These are phyloP conservation scores for Seira ritae DNA, from an alignment of 2,888 invertebrate genomes.

Conservation along the genomic window DNA sequence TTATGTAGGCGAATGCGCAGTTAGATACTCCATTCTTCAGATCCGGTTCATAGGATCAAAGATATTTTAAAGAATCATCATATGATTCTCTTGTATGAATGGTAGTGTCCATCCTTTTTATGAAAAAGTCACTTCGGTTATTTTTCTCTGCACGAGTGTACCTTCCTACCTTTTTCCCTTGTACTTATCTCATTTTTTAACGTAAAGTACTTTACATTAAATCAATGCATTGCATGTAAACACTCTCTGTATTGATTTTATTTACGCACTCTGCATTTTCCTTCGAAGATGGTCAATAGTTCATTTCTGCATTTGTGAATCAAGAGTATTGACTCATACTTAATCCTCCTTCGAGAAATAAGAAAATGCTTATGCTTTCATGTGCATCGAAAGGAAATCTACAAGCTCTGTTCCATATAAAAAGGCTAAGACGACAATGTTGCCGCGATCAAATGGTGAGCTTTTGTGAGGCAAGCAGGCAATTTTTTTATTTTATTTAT, in stretches of 20 bases:
- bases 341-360: conserved; percentile 19
- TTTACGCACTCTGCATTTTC: conserved; percentile 8
- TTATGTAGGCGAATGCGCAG: neutral
- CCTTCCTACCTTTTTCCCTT: too few species aligned
- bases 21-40: conserved; percentile 28
- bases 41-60: conserved; percentile 41
- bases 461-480: neutral
- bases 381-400: neutral
- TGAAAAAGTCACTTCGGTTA: neutral
- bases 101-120: neutral
- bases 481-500: conserved; percentile 3
- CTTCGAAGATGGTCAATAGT: conserved; percentile 38
- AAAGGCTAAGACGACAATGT: neutral
- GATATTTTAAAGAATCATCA: neutral
- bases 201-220: neutral
- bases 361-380: neutral
- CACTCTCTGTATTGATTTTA: neutral
- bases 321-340: conserved; percentile 1
- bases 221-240: too few species aligned
- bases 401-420: conserved; percentile 5
- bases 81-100: neutral
- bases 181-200: neutral
- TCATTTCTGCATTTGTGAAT: conserved; percentile 23
- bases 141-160: too few species aligned
- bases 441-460: conserved; percentile 1